phyloP scores from a whole-genome alignment of 2,797 vertebrate genomes.

The Bryconaethiops microstoma region DNA sequence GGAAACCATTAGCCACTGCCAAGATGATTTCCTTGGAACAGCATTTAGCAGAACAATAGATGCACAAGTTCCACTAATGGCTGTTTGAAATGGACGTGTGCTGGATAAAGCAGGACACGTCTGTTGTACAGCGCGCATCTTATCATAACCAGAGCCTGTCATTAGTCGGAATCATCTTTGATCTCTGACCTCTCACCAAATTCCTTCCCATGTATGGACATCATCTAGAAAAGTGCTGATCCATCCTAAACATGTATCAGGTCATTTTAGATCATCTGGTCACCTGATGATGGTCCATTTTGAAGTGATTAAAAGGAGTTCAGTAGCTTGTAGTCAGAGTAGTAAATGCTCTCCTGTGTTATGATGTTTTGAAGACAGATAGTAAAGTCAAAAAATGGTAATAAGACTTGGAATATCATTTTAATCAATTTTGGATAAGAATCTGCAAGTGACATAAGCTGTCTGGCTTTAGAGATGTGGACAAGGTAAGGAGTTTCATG shows the following conservation, averaged over 20 bases:
- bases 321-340: background rate
- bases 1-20: background rate
- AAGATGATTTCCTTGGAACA: background rate
- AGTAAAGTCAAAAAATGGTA: background rate
- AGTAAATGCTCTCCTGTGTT: background rate
- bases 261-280: background rate
- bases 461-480: background rate
- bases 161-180: background rate
- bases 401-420: background rate
- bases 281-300: background rate
- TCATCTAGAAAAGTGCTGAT: background rate
- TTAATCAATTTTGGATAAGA: no score
- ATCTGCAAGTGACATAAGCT: no score
- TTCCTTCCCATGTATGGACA: background rate
- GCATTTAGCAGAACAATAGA: background rate
- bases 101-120: background rate
- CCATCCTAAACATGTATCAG: background rate
- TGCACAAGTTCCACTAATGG: background rate
- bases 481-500: background rate
- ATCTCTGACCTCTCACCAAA: conserved; percentile 1
- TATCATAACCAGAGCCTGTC: background rate
- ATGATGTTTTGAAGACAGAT: background rate
- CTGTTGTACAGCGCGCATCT: background rate
- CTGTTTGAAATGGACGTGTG: background rate
- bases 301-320: background rate